These are phyloP conservation scores for Fragum fragum DNA, from an alignment of 2,888 invertebrate genomes.

Conservation along the genomic window DNA sequence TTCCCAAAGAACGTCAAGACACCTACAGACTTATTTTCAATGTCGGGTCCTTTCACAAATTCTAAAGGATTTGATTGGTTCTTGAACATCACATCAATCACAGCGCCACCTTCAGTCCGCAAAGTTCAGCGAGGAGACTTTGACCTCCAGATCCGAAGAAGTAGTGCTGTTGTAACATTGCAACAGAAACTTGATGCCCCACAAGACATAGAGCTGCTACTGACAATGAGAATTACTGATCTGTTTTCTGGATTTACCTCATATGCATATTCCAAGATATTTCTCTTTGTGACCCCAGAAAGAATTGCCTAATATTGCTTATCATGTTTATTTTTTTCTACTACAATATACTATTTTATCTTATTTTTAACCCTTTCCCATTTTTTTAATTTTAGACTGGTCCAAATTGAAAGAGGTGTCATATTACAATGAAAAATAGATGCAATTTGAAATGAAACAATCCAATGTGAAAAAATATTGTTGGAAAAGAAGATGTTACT, in stretches of 20 bases:
- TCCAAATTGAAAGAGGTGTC: too few relatives aligned
- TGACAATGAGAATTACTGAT: constrained; percentile 91
- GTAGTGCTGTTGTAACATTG: constrained; percentile 91
- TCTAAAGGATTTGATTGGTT: constrained; percentile 92
- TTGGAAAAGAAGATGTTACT: too few relatives aligned
- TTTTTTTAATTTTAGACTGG: too few relatives aligned
- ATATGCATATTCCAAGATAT: constrained; percentile 94
- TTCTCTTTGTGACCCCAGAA: constrained; percentile 92
- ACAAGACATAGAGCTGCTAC: constrained; percentile 95
- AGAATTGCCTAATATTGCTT: constrained; percentile 47
- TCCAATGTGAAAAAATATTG: too few relatives aligned
- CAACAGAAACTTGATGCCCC: constrained; percentile 93
- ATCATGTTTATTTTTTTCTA: too few relatives aligned
- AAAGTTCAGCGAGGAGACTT: constrained; percentile 86
- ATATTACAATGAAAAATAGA: too few relatives aligned
- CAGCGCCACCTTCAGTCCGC: constrained; percentile 88
- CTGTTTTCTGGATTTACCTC: constrained; percentile 91
- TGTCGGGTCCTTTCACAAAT: constrained; percentile 93
- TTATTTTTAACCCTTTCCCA: too few relatives aligned
- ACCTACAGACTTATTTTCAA: constrained; percentile 92
- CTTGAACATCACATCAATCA: constrained; percentile 89
- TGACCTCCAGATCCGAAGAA: constrained; percentile 79
- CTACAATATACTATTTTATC: too few relatives aligned
- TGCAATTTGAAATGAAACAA: too few relatives aligned
- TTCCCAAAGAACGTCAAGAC: constrained; percentile 91